Evolutionary conservation across 2,888 invertebrate genomes (phyloP).

Genomic region (Apodemia duryi): DNA sequence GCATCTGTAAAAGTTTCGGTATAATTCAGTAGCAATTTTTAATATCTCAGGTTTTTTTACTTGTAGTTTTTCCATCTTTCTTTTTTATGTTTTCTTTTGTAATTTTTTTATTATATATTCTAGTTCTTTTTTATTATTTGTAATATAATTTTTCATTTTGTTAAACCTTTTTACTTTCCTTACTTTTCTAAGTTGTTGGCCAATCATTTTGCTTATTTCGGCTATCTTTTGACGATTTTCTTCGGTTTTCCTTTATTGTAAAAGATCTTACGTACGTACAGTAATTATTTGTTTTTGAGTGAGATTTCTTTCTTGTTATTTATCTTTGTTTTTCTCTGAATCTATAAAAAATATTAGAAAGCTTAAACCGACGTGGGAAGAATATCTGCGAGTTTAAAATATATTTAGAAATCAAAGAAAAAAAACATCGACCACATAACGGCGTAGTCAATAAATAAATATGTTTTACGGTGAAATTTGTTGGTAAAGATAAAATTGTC

Average conservation of each 20-base stretch:
- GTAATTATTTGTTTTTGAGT: slow-evolving; percentile 9
- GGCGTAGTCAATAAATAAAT: too few relatives aligned
- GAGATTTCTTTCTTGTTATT: slow-evolving; percentile 7
- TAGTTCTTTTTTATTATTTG: not conserved
- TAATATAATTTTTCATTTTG: slow-evolving; percentile 18
- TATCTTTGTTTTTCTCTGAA: not conserved
- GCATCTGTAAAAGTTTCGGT: too few relatives aligned
- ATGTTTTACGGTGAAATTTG: too few relatives aligned
- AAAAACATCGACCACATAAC: too few relatives aligned
- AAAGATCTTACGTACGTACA: slow-evolving; percentile 24
- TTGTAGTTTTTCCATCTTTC: too few relatives aligned
- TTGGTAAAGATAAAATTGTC: too few relatives aligned
- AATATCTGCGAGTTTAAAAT: too few relatives aligned
- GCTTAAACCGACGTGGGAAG: too few relatives aligned
- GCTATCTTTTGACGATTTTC: slow-evolving; percentile 22
- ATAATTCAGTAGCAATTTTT: too few relatives aligned
- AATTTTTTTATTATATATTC: not conserved
- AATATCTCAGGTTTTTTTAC: too few relatives aligned
- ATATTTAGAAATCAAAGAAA: not conserved
- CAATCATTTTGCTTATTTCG: slow-evolving; percentile 33
- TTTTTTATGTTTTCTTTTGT: too few relatives aligned
- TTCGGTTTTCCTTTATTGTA: slow-evolving; percentile 25
- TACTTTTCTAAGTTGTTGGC: slow-evolving; percentile 28
- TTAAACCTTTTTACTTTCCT: slow-evolving; percentile 25
- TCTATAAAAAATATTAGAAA: too few relatives aligned